These are phyloP conservation scores for Mellivora capensis DNA, from an alignment of 2,113 vertebrate species.

Conservation along the genomic window DNA sequence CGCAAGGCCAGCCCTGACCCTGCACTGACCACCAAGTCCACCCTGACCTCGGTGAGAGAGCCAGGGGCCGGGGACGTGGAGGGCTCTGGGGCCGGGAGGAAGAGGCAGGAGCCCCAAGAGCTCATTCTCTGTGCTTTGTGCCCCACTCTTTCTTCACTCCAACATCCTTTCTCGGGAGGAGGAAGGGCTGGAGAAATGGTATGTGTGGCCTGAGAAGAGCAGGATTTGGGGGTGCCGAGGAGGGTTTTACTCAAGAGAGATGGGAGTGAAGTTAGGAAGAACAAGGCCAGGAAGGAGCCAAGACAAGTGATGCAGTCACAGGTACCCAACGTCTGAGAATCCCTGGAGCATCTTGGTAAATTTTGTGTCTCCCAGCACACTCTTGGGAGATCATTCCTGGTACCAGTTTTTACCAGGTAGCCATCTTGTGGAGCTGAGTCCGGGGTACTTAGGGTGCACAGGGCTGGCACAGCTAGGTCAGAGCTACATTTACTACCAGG, in stretches of 20 bases:
- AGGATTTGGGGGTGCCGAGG: accelerated
- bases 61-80: not conserved
- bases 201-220: not conserved
- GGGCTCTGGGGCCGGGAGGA: not conserved
- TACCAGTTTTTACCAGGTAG: not conserved
- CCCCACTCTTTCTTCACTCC: not conserved
- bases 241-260: not conserved
- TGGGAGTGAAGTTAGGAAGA: not conserved
- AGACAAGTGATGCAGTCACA: not conserved
- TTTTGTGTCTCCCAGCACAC: not conserved
- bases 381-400: not conserved
- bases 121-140: not conserved
- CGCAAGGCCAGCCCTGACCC: slow-evolving; percentile 85
- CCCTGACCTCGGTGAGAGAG: slow-evolving; percentile 88
- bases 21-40: slow-evolving; percentile 88
- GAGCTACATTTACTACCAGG: not conserved
- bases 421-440: no score
- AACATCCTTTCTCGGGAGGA: not conserved
- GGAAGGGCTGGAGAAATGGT: not conserved
- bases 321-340: not conserved
- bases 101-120: not conserved
- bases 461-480: not conserved
- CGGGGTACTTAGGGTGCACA: not conserved
- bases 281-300: not conserved
- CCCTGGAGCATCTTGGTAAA: not conserved